Evolutionary conservation across 2,797 vertebrate genomes (phyloP).

Genomic region (Notolepis coatsorum): DNA sequence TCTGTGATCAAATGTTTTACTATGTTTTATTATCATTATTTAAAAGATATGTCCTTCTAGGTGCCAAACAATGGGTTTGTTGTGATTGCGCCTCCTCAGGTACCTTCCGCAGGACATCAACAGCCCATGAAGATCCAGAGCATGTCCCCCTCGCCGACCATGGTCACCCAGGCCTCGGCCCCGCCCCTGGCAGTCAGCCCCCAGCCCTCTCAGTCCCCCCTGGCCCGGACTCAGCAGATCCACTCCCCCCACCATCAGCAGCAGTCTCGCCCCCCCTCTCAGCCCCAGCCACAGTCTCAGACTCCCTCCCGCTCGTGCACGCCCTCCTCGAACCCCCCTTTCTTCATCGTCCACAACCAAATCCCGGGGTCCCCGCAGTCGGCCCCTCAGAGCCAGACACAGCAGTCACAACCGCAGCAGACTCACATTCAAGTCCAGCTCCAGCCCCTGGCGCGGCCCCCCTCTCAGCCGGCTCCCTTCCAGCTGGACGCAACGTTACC

Average conservation of each 20-base stretch:
- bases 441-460: slow-evolving; percentile 64
- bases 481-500: slow-evolving; percentile 76
- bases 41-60: background rate
- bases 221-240: slow-evolving; percentile 86
- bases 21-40: background rate
- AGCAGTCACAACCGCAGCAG: slow-evolving; percentile 68
- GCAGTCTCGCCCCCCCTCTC: slow-evolving; percentile 79
- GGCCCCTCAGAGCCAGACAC: slow-evolving; percentile 61
- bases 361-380: slow-evolving; percentile 82
- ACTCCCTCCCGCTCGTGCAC: slow-evolving; percentile 88
- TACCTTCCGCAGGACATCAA: slow-evolving; percentile 85
- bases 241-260: slow-evolving; percentile 85
- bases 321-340: slow-evolving; percentile 81
- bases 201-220: slow-evolving; percentile 86
- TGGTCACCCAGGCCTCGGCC: slow-evolving; percentile 78
- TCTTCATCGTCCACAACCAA: slow-evolving; percentile 91
- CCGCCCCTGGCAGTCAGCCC: slow-evolving; percentile 84
- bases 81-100: slow-evolving; percentile 70
- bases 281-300: slow-evolving; percentile 82
- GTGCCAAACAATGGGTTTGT: slow-evolving; percentile 1
- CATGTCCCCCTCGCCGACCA: slow-evolving; percentile 85
- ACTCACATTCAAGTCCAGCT: slow-evolving; percentile 78
- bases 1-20: slow-evolving; percentile 9
- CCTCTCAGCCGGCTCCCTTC: slow-evolving; percentile 70
- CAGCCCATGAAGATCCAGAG: slow-evolving; percentile 88